Percentiles rank a stretch among this genome's conserved stretches.
Conservation (phyloP, 1,140 invertebrate species). For the Dermatophagoides farinae region DNA sequence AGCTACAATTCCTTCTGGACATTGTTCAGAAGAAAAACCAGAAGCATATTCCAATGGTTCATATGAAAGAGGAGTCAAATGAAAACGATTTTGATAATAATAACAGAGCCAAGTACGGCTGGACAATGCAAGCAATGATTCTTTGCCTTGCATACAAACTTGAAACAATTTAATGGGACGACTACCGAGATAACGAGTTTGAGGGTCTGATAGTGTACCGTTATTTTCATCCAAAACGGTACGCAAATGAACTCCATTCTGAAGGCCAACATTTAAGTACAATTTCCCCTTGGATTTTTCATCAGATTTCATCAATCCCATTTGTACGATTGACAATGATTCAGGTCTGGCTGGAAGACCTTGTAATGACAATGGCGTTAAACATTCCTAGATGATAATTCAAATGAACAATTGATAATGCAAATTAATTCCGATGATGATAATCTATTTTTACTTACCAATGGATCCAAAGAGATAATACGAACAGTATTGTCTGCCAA, state of each 20-base stretch:
- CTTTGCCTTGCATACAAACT: constrained; percentile 79
- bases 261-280: constrained; percentile 90
- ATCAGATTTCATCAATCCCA: constrained; percentile 40
- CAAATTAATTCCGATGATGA: too few relatives aligned
- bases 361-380: constrained; percentile 84
- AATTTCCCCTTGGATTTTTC: constrained; percentile 41
- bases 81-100: constrained; percentile 87
- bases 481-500: constrained; percentile 88
- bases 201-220: constrained; percentile 86
- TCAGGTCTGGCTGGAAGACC: constrained; percentile 87
- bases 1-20: constrained; percentile 95
- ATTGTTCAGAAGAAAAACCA: constrained; percentile 94
- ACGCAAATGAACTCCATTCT: constrained; percentile 85
- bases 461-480: constrained; percentile 89
- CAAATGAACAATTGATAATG: not conserved
- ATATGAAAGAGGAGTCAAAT: constrained; percentile 85
- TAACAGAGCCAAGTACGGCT: constrained; percentile 96
- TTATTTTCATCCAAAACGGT: constrained; percentile 90
- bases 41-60: constrained; percentile 93
- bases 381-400: constrained; percentile 42
- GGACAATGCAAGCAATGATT: constrained; percentile 92
- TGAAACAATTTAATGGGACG: constrained; percentile 87
- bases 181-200: constrained; percentile 85
- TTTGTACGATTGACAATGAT: constrained; percentile 88
- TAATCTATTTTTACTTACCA: constrained; percentile 32